Conservation (phyloP, 2,797 vertebrate species). For the Vipera latastei region DNA sequence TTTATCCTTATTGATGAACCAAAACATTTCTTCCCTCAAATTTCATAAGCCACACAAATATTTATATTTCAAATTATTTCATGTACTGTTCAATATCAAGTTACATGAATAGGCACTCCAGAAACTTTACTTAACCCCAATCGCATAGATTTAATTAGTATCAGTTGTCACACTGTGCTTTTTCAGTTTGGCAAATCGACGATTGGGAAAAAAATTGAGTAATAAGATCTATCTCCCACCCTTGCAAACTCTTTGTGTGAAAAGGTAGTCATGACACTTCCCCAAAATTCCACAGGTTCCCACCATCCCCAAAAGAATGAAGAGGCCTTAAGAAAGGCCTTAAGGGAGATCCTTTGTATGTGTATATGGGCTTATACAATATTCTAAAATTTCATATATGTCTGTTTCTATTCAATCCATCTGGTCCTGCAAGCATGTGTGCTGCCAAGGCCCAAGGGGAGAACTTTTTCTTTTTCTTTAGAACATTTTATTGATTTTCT, state of each 20-base stretch:
- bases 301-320: background rate
- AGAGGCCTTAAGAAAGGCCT: background rate
- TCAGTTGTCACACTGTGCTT: background rate
- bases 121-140: background rate
- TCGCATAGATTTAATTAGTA: background rate
- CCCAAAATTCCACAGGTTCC: background rate
- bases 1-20: background rate
- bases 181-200: background rate
- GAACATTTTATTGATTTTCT: too few species aligned
- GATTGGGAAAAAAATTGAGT: too few species aligned
- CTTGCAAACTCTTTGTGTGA: background rate
- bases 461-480: background rate
- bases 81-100: background rate
- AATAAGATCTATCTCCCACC: background rate
- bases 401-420: background rate
- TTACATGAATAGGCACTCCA: background rate
- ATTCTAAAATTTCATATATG: background rate
- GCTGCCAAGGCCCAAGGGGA: background rate
- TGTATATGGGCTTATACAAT: background rate
- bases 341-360: background rate
- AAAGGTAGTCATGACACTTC: background rate
- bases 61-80: background rate
- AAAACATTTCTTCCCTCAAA: background rate
- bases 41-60: background rate
- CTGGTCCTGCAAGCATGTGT: background rate